phyloP scores from a whole-genome alignment of 1,140 invertebrate genomes.

The Agrypnia vestita region DNA sequence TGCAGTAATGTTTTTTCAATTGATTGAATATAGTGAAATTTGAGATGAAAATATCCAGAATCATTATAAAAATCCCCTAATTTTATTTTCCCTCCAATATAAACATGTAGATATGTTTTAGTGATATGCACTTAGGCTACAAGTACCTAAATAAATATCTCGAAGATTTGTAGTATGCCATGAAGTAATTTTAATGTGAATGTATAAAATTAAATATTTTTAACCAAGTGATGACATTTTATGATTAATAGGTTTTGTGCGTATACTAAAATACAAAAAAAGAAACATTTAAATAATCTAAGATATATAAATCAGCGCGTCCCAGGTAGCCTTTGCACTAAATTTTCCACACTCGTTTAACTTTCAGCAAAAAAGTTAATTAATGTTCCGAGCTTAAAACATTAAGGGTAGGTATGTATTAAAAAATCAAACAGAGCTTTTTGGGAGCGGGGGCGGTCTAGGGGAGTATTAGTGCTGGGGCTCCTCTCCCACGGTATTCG shows the following conservation, averaged over 20 bases:
- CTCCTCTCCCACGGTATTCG: constrained; percentile 38
- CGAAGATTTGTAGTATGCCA: no score
- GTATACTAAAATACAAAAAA: neutral
- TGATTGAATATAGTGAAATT: no score
- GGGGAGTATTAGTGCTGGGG: neutral
- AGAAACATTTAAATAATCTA: constrained; percentile 5
- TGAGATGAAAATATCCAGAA: no score
- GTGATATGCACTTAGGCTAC: no score
- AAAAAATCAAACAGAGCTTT: constrained; percentile 29
- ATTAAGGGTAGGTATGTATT: constrained; percentile 31
- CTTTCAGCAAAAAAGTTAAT: constrained; percentile 41
- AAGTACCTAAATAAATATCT: no score
- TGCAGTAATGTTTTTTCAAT: no score
- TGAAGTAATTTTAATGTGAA: no score
- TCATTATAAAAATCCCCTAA: no score
- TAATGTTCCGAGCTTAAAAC: constrained; percentile 38
- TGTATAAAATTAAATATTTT: neutral
- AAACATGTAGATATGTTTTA: no score
- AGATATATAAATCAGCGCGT: neutral
- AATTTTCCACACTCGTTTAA: constrained; percentile 37
- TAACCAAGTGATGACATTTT: constrained; percentile 16
- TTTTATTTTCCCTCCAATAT: no score
- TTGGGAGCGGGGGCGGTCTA: constrained; percentile 15
- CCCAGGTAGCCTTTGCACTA: constrained; percentile 26
- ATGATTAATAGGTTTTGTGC: neutral